Evolutionary conservation across 2,797 vertebrate genomes (phyloP), one percentile per base, ranked within the genome.

Genomic region (Melanotaenia trifasciata): DNA sequence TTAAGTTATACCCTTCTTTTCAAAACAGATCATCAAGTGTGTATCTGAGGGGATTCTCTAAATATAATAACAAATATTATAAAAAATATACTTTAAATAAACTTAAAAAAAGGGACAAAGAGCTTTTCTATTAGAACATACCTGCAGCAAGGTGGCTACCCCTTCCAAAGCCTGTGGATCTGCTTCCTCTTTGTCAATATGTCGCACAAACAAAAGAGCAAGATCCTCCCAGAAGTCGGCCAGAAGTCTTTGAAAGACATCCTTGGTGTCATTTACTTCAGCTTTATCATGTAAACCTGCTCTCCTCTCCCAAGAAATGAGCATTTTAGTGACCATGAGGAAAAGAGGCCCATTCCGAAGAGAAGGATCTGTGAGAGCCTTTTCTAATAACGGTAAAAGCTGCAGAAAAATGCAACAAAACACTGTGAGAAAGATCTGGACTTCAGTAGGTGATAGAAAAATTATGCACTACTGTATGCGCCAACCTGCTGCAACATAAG

Each of bases 291-390:
- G 85, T 35, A 81, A 68, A 59, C 94, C 90, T 30, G 91, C 93
- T 88, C 94, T 96, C 85, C 90, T 94, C 93, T 99, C 98, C 98
- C 97, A 99, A 58, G 95, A 96, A 76, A 86, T 90, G 8, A 99
- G 87, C 59, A 94, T 95, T 80, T 97, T 96, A 18, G 96, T 95
- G 84, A 96, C 87, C 84, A 95, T 91, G 80, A 92, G 85, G 89
- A 97, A 99, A 0, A 99, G 92, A 3, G 96, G 96, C 16, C 95
- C 95, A 6, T 89, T 95, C 85, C 98, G 96, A 84, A 99, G 94
- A 53, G 83, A 93, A 6, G 93, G 84, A 69, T 92, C 95, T 86
- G 90, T 93, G 11, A 99, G 89, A 40, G 96, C 93, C 59, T 80
- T 88, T 84, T 92, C 93, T 20, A 95, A 90, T 61, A 99, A 92